Evolutionary conservation across 1,140 invertebrate species (phyloP).

Genomic region (Tetramorium alpestre): DNA sequence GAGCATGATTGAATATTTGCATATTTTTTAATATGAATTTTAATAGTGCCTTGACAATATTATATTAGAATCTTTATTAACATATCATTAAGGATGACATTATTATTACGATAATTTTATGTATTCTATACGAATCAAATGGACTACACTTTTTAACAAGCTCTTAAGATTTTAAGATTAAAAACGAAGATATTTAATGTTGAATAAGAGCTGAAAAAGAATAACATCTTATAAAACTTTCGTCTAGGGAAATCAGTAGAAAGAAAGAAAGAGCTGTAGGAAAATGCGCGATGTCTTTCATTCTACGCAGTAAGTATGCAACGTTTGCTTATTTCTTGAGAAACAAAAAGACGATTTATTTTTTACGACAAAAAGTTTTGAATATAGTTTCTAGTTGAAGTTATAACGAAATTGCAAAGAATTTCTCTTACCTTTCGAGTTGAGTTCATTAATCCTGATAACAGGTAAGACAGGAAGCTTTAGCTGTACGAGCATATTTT

Average conservation of each 20-base stretch:
- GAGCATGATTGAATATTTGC: not conserved
- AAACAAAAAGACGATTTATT: conserved; percentile 21
- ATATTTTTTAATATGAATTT: not conserved
- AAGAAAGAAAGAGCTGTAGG: not conserved
- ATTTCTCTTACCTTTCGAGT: conserved; percentile 29
- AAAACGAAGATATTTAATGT: not conserved
- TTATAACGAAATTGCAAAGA: conserved; percentile 32
- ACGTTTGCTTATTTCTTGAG: not conserved
- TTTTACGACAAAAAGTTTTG: conserved; percentile 9
- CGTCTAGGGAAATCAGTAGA: not conserved
- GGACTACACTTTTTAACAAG: not conserved
- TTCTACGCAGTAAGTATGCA: not conserved
- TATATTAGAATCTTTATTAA: conserved; percentile 1
- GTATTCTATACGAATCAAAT: not conserved
- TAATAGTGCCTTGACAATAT: not conserved
- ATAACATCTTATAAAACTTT: not conserved
- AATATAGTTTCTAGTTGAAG: not conserved
- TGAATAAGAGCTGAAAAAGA: not conserved
- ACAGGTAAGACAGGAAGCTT: conserved; percentile 17
- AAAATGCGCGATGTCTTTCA: not conserved
- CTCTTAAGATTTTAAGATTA: not conserved
- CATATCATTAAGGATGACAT: not conserved
- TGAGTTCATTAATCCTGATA: conserved; percentile 46
- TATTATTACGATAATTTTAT: not conserved
- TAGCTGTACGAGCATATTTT: conserved; percentile 38